phyloP scores from a whole-genome alignment of 2,888 invertebrate genomes.

The Ophraella communa region DNA sequence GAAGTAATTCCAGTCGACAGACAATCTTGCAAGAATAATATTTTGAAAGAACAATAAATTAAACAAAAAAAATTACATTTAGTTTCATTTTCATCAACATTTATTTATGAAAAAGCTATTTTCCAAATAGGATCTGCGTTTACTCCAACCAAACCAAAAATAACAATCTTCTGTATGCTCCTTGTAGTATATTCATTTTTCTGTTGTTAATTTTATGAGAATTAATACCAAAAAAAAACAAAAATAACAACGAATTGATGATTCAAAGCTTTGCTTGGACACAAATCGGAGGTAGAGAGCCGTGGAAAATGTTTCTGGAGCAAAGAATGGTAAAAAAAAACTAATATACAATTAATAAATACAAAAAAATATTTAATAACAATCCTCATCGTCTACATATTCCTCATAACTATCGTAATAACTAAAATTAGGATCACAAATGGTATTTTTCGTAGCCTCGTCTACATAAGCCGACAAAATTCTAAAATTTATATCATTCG shows the following conservation, averaged over 20 bases:
- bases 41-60: conserved; percentile 11
- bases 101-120: too few species aligned
- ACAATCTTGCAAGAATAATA: conserved; percentile 17
- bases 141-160: too few species aligned
- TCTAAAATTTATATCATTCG: conserved; percentile 74
- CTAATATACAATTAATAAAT: neutral
- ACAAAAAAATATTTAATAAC: conserved; percentile 24
- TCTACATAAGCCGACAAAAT: conserved; percentile 71
- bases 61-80: neutral
- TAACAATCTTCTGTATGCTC: too few species aligned
- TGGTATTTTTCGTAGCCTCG: conserved; percentile 69
- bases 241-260: too few species aligned
- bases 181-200: too few species aligned
- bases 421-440: conserved; percentile 70
- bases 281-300: too few species aligned
- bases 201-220: too few species aligned
- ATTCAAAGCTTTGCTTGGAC: too few species aligned
- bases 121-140: too few species aligned
- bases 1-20: conserved; percentile 40
- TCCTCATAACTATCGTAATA: conserved; percentile 24
- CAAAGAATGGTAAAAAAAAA: neutral
- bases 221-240: too few species aligned
- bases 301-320: neutral
- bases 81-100: too few species aligned
- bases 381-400: conserved; percentile 27